A percentile compares a stretch with the other conserved stretches of the same genome.
Evolutionary conservation across 2,888 invertebrate genomes (phyloP).

Genomic region (Anarsia innoxiella): DNA sequence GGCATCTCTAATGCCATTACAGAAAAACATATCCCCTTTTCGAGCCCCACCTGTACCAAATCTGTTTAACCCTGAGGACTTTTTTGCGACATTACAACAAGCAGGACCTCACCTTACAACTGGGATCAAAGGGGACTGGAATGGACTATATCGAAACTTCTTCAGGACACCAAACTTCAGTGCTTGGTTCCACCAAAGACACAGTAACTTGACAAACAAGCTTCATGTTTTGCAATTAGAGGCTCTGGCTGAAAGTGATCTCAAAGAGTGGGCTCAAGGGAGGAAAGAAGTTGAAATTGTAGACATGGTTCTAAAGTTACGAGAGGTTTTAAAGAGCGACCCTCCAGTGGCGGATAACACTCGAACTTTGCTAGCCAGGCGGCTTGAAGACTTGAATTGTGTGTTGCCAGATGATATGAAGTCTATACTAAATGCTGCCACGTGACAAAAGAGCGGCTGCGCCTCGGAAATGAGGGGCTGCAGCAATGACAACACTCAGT

Average conservation of each 20-base stretch:
- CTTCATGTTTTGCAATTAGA: slow-evolving; percentile 94
- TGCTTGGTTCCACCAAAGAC: slow-evolving; percentile 95
- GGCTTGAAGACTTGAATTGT: slow-evolving; percentile 87
- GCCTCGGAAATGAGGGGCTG: slow-evolving; percentile 58
- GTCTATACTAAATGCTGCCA: slow-evolving; percentile 80
- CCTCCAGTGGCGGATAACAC: slow-evolving; percentile 73
- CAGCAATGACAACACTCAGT: slow-evolving; percentile 51
- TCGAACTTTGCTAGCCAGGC: slow-evolving; percentile 78
- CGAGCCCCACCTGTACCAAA: slow-evolving; percentile 94
- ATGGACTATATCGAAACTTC: slow-evolving; percentile 92
- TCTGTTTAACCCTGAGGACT: slow-evolving; percentile 96
- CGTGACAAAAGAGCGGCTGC: slow-evolving; percentile 72
- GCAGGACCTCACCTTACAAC: slow-evolving; percentile 97
- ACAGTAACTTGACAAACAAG: slow-evolving; percentile 91
- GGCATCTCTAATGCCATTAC: slow-evolving; percentile 97
- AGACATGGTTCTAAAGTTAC: slow-evolving; percentile 95
- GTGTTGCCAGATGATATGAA: slow-evolving; percentile 92
- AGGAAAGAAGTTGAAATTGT: slow-evolving; percentile 98
- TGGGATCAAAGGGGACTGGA: slow-evolving; percentile 98
- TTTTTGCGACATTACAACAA: slow-evolving; percentile 90
- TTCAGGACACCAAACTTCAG: slow-evolving; percentile 96
- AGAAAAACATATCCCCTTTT: slow-evolving; percentile 97
- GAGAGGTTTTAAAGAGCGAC: slow-evolving; percentile 88
- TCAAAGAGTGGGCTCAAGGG: slow-evolving; percentile 92
- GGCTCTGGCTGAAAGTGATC: slow-evolving; percentile 92